Evolutionary conservation across 1,140 invertebrate species (phyloP), one percentile per base, ranked within the genome.

Genomic region (Trachymyrmex septentrionalis): DNA sequence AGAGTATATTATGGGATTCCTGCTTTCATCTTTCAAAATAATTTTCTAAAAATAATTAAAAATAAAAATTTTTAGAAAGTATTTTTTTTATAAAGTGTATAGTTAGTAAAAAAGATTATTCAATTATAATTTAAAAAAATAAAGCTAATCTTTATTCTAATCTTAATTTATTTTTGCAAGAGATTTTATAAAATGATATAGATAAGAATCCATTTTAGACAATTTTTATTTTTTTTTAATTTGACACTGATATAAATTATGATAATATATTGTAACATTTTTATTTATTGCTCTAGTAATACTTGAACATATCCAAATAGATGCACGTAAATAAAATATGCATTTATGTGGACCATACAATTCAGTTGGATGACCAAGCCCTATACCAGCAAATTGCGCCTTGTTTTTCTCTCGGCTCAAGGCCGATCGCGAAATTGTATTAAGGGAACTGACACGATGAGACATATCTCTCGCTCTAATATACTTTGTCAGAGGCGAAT

Each of bases 401-500:
- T 67, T 67, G 34, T 67, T 67, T 38, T 67, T 21, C n/a, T 21
- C 64, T 67, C n/a, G n/a, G 4, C n/a, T 44, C 34, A 67, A 67
- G 64, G 64, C 64, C 64, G 34, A 67, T 67, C 64, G n/a, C 10
- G 34, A 67, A 21, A 67, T 67, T 67, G 12, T 9, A 34, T 66
- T 66, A 66, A 66, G 63, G 34, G 64, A 44, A 67, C 64, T 30
- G 7, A 44, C 34, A n/a, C 12, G 5, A 67, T 67, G n/a, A 38
- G n/a, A 44, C n/a, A 67, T 30, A 30, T 44, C n/a, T 67, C 64
- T 67, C 34, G 34, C 30, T 66, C 63, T 44, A 19, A 44, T n/a
- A 67, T 44, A 67, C 64, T 67, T 67, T 67, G n/a, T 66, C 19
- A 67, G n/a, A 44, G n/a, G 4, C 5, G 3, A 67, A 67, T 67